These are phyloP conservation scores for Steromphala cineraria DNA, from an alignment of 2,888 invertebrate species.

Conservation along the genomic window DNA sequence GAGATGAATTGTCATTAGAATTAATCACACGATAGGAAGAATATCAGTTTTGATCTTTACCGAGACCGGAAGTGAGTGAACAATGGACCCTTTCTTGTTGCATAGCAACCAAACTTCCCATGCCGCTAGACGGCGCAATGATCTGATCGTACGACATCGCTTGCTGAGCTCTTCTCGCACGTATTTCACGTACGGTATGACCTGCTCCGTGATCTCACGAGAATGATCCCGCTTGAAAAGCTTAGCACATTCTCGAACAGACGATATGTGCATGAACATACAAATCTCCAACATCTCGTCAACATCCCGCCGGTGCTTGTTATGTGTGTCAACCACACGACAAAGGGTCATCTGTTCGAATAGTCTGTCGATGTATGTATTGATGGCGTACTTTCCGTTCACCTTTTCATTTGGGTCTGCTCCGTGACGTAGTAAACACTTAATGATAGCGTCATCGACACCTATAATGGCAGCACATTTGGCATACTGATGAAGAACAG, in stretches of 20 bases:
- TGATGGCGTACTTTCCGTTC: slow-evolving; percentile 50
- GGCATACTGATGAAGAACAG: slow-evolving; percentile 57
- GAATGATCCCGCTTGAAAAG: slow-evolving; percentile 42
- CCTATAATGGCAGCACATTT: slow-evolving; percentile 56
- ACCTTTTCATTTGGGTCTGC: slow-evolving; percentile 54
- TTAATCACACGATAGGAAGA: neutral
- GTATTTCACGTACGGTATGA: slow-evolving; percentile 38
- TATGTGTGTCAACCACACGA: slow-evolving; percentile 32
- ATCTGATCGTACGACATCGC: slow-evolving; percentile 38
- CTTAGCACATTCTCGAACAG: slow-evolving; percentile 39
- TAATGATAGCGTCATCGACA: slow-evolving; percentile 49
- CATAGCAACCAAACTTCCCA: slow-evolving; percentile 48
- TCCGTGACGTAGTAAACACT: slow-evolving; percentile 56
- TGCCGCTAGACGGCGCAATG: slow-evolving; percentile 45
- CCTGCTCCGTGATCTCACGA: slow-evolving; percentile 37
- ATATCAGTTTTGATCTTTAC: slow-evolving; percentile 52
- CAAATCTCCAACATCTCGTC: slow-evolving; percentile 43
- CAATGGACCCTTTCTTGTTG: slow-evolving; percentile 43
- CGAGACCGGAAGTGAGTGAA: slow-evolving; percentile 45
- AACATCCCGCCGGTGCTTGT: slow-evolving; percentile 42
- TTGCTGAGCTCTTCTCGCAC: slow-evolving; percentile 36
- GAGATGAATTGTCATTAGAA: no score
- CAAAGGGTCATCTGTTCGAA: slow-evolving; percentile 39
- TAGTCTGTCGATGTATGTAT: slow-evolving; percentile 49
- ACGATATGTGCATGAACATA: slow-evolving; percentile 41